Conservation (phyloP, 2,797 vertebrate species). For the Diplodus puntazzo region DNA sequence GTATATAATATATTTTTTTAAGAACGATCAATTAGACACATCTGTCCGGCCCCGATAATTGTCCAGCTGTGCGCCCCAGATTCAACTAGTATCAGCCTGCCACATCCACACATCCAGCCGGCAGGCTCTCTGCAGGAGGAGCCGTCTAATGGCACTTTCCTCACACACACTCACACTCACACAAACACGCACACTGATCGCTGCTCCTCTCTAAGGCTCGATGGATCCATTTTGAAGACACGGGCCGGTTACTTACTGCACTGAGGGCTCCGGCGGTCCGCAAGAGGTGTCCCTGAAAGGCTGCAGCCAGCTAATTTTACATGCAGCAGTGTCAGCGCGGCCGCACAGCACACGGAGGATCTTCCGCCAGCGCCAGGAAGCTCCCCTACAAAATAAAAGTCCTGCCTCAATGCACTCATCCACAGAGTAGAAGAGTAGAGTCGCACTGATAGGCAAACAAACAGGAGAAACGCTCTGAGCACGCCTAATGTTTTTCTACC, state of each 20-base stretch:
- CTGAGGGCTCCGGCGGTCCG: constrained; percentile 74
- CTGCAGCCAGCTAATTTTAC: constrained; percentile 78
- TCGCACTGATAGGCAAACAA: fast-evolving
- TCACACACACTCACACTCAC: neutral
- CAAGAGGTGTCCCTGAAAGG: constrained; percentile 75
- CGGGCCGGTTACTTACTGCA: constrained; percentile 75
- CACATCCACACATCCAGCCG: constrained; percentile 76
- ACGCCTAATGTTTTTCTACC: fast-evolving
- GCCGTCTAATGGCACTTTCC: neutral
- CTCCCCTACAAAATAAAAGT: constrained; percentile 72
- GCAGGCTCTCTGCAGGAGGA: neutral
- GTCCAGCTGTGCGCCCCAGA: constrained; percentile 78
- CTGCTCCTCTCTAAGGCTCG: neutral
- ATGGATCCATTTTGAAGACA: neutral
- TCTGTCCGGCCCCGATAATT: constrained; percentile 42
- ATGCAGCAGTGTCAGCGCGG: constrained; percentile 59
- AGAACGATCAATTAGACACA: constrained; percentile 38
- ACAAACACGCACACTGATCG: too few species aligned
- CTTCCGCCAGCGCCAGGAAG: constrained; percentile 29
- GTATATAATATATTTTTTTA: neutral
- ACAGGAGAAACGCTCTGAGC: too few species aligned
- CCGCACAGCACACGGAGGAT: constrained; percentile 1
- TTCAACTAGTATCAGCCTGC: constrained; percentile 80
- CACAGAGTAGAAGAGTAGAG: neutral
- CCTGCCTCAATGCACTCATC: fast-evolving